A percentile compares a stretch with the other conserved stretches of the same genome.
These are phyloP conservation scores for Lutraria rhynchaena DNA, from an alignment of 1,140 invertebrate genomes.

Conservation along the genomic window DNA sequence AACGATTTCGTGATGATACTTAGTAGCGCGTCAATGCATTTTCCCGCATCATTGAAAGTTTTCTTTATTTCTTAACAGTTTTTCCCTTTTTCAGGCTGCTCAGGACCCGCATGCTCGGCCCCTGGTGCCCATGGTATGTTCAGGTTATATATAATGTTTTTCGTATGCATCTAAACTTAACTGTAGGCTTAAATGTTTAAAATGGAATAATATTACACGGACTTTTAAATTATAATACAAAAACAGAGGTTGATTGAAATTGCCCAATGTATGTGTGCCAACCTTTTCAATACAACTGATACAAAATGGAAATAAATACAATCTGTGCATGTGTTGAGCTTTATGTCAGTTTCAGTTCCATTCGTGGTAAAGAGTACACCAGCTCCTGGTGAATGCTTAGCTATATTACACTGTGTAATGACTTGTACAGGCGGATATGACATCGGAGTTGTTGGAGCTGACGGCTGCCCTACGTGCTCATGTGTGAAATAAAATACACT, in stretches of 20 bases:
- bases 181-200: too few species aligned
- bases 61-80: too few species aligned
- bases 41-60: too few species aligned
- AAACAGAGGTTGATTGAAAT: not conserved
- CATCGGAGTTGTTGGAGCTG: conserved; percentile 14
- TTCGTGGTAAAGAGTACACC: not conserved
- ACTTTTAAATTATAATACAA: not conserved
- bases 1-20: too few species aligned
- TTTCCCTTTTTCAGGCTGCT: not conserved
- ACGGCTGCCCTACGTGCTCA: conserved; percentile 36
- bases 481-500: conserved; percentile 37
- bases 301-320: too few species aligned
- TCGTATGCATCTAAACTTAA: too few species aligned
- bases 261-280: not conserved
- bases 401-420: conserved; percentile 42
- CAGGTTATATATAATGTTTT: not conserved
- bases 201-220: too few species aligned
- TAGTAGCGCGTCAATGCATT: too few species aligned
- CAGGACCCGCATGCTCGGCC: conserved; percentile 36
- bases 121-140: conserved; percentile 23
- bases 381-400: conserved; percentile 32
- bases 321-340: not conserved
- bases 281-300: too few species aligned
- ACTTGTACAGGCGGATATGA: conserved; percentile 38
- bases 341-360: conserved; percentile 25